Conservation (phyloP, 2,113 vertebrate species). For the Pelvicachromis taeniatus region DNA sequence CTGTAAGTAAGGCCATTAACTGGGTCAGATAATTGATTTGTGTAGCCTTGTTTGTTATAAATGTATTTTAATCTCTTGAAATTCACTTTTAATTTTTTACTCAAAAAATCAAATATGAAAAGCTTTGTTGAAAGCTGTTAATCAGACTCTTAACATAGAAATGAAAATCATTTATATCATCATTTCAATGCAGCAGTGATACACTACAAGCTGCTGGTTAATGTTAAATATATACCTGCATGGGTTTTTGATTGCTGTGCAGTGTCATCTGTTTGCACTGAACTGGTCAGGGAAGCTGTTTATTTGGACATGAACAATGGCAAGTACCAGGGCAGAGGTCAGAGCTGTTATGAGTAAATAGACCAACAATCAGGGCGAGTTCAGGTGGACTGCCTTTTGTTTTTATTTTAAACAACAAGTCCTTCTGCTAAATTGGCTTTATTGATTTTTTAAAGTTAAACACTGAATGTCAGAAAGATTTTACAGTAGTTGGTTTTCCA, state of each 20-base stretch:
- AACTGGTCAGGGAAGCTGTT: neutral
- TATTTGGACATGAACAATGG: neutral
- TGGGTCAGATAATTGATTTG: neutral
- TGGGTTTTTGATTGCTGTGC: neutral
- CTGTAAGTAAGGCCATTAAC: neutral
- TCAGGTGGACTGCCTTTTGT: neutral
- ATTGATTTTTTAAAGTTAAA: conserved; percentile 50
- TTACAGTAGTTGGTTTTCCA: conserved; percentile 26
- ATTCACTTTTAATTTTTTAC: neutral
- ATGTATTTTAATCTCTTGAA: neutral
- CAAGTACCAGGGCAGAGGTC: conserved; percentile 9
- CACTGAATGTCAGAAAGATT: conserved; percentile 35
- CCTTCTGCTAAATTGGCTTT: conserved; percentile 29
- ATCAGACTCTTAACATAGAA: neutral
- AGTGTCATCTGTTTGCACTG: neutral
- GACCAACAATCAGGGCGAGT: neutral
- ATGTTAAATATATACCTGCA: neutral
- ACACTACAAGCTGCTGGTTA: neutral
- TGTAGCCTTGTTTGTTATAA: neutral
- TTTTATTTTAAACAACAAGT: too few species aligned
- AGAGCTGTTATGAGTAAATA: conserved; percentile 7
- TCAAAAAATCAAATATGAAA: neutral
- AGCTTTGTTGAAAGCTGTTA: neutral
- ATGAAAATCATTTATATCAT: neutral
- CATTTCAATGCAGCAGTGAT: neutral